phyloP scores from a whole-genome alignment of 2,797 vertebrate genomes.

The Pipistrellus nathusii region DNA sequence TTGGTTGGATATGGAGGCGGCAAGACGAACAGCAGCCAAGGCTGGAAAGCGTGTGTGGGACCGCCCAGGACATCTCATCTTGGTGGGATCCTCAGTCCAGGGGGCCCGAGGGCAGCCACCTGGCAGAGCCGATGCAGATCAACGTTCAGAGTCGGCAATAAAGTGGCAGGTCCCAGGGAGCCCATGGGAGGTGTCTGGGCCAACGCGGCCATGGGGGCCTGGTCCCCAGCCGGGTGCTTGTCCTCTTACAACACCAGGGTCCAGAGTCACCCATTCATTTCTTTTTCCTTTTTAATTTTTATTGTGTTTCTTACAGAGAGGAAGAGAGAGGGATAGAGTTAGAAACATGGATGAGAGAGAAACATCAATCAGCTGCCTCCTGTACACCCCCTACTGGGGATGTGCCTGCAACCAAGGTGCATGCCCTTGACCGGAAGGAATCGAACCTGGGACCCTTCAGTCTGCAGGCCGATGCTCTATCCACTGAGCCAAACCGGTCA shows the following conservation, averaged over 20 bases:
- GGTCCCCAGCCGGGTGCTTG: accelerated
- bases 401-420: too few relatives aligned
- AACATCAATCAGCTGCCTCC: too few relatives aligned
- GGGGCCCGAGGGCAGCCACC: accelerated
- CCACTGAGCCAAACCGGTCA: too few relatives aligned
- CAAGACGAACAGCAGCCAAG: background rate
- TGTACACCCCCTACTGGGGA: too few relatives aligned
- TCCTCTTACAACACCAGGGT: accelerated
- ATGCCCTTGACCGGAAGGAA: too few relatives aligned
- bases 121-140: background rate
- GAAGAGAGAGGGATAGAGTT: too few relatives aligned
- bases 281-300: background rate
- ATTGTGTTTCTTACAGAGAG: too few relatives aligned
- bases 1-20: background rate
- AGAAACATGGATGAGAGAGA: too few relatives aligned
- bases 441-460: too few relatives aligned
- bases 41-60: accelerated
- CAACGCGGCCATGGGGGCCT: accelerated
- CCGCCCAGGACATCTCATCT: background rate
- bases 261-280: background rate
- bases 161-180: background rate
- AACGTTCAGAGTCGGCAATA: accelerated
- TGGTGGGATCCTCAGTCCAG: background rate
- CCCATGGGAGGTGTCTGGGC: background rate
- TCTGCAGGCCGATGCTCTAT: too few relatives aligned